Conservation (phyloP, 2,888 invertebrate species). For the Sipha maydis region DNA sequence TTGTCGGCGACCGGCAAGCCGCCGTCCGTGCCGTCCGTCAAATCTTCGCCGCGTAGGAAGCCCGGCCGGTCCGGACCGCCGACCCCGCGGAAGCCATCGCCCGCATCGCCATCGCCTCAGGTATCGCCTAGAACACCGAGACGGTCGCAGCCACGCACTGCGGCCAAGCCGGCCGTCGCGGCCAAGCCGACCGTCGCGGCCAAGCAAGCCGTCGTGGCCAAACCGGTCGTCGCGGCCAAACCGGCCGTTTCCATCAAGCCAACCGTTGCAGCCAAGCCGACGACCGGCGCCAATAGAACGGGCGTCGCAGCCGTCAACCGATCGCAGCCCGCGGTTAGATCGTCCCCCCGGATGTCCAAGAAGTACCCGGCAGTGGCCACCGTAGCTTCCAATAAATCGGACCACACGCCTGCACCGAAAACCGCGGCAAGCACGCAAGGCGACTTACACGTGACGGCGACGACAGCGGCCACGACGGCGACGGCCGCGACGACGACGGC, state of each 20-base stretch:
- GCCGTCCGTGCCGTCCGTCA: conserved; percentile 63
- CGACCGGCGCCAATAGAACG: background rate
- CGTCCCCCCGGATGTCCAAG: conserved; percentile 9
- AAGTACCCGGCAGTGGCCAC: background rate
- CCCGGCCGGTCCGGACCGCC: conserved; percentile 51
- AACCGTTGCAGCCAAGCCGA: background rate
- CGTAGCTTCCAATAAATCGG: background rate
- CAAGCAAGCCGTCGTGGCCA: background rate
- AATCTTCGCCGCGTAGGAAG: conserved; percentile 4
- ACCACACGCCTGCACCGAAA: background rate
- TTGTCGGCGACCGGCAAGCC: conserved; percentile 64
- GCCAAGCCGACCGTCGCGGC: background rate
- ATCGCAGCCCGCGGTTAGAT: background rate
- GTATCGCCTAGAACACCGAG: conserved; percentile 15
- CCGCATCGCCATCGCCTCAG: background rate
- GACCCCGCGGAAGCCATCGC: conserved; percentile 62
- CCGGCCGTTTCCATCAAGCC: background rate
- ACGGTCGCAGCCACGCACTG: background rate
- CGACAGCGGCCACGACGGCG: background rate
- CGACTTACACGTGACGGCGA: background rate
- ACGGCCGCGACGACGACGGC: background rate
- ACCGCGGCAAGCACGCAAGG: background rate
- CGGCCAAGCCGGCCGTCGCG: background rate
- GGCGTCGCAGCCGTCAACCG: background rate
- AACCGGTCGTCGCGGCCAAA: background rate